Evolutionary conservation across 1,140 invertebrate genomes (phyloP), one percentile per base, ranked within the genome.

Genomic region (Ridgeia piscesae): DNA sequence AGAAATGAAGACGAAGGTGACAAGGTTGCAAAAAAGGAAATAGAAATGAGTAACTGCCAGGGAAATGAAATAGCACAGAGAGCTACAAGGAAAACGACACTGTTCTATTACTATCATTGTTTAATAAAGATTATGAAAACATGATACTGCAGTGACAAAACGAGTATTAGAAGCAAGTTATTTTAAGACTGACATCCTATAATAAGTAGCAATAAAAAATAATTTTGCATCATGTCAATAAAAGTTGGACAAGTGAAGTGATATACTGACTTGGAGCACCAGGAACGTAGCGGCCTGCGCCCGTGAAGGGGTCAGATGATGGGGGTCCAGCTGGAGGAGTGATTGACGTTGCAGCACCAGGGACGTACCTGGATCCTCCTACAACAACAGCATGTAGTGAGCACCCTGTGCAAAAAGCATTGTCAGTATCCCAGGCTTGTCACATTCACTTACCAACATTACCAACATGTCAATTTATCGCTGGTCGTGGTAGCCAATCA

Each of bases 221-320:
- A 34, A 34, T 42, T 42, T 34, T 34, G 33, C 91, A 91, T 21
- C 27, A 17, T 35, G 58, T 42, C 31, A 35, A 34, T 35, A 6
- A 35, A 50, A 91, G 33, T 6, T 21, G 58, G 9, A 58, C 33
- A 50, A 91, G 17, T 91, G 11, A 35, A 33, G 27, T 17, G 50
- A 33, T 42, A 91, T 91, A 58, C 34, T 42, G 35, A 77, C 58
- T 9, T 77, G 58, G 58, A 88, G 27, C 42, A n/a, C 50, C 88
- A 88, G 92, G 94, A 14, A 94, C 92, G 89, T 98, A 98, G 89
- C 98, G 97, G 89, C 97, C 97, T 91, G 96, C 97, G 91, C 98
- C 98, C n/a, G 95, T 95, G 58, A 95, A 94, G 33, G 95, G 95
- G 89, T 94, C 94, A 89, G 89, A 92, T 90, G 89, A 90, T 33